Evolutionary conservation across 2,113 vertebrate species (phyloP).

Genomic region (Cinclus mexicanus): DNA sequence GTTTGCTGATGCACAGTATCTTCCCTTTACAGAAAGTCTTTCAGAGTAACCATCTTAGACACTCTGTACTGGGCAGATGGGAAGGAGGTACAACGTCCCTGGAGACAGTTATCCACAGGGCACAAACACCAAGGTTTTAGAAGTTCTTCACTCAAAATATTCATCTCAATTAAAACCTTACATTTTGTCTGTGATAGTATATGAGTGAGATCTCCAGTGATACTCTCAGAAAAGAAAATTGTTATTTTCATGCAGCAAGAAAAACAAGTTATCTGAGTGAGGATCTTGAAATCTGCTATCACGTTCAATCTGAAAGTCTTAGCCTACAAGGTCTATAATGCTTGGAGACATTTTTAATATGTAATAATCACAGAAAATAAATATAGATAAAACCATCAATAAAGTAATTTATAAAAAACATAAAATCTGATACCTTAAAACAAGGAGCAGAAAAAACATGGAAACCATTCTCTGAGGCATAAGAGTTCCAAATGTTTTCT

Average conservation of each 20-base stretch:
- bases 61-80: not conserved
- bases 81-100: not conserved
- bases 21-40: not conserved
- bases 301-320: not conserved
- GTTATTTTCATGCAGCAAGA: not conserved
- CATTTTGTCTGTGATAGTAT: not conserved
- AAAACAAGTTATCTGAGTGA: not conserved
- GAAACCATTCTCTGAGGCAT: not conserved
- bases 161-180: not conserved
- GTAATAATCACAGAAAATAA: not conserved
- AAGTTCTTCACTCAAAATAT: not conserved
- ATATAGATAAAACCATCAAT: not conserved
- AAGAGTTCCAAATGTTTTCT: not conserved
- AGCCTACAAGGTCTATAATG: not conserved
- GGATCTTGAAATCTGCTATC: not conserved
- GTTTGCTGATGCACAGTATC: not conserved
- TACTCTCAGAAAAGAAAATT: not conserved
- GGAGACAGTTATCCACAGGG: not conserved
- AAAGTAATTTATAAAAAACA: not conserved
- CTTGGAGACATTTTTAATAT: not conserved
- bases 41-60: not conserved
- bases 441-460: not conserved
- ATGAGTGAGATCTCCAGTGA: not conserved
- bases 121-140: not conserved
- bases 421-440: not conserved